A percentile compares a stretch with the other conserved stretches of the same genome.
Conservation (phyloP, 2,113 vertebrate species). For the Takifugu bimaculatus region DNA sequence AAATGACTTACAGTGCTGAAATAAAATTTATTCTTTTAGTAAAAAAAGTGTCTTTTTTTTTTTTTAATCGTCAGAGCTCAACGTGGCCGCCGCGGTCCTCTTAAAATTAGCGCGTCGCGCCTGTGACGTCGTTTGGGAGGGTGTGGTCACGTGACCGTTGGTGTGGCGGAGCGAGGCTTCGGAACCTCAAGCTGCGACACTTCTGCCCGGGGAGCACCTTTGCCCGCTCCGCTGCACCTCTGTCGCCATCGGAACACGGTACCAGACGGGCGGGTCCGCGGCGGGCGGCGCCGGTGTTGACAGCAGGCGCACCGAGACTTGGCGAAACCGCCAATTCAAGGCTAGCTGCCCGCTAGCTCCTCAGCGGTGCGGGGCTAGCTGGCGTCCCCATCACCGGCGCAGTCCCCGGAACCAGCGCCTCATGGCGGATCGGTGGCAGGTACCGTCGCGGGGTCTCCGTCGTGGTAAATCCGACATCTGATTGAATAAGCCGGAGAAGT, state of each 20-base stretch:
- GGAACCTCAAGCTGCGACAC: conserved; percentile 11
- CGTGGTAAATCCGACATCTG: too few relatives aligned
- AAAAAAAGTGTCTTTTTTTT: conserved; percentile 60
- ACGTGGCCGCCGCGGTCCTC: too few relatives aligned
- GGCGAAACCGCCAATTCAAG: conserved; percentile 55
- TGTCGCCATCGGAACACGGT: not conserved
- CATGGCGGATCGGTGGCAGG: not conserved
- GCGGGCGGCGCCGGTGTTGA: conserved; percentile 1
- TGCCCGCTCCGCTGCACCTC: not conserved
- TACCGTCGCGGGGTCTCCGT: not conserved
- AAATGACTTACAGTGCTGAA: conserved; percentile 85
- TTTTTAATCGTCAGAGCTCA: not conserved
- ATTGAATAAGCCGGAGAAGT: not conserved
- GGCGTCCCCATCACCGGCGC: conserved; percentile 13
- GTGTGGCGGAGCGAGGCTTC: conserved; percentile 15
- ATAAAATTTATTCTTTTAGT: conserved; percentile 89
- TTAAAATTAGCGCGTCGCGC: not conserved
- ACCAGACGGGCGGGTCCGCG: not conserved
- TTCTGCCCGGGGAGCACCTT: not conserved
- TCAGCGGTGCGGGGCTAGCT: conserved; percentile 14
- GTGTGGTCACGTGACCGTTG: conserved; percentile 25
- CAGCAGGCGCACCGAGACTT: conserved; percentile 15
- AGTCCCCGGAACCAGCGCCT: not conserved
- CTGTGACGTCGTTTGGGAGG: not conserved
- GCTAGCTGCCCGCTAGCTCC: conserved; percentile 54